phyloP scores from a whole-genome alignment of 1,140 invertebrate genomes.

The Heterodera carotae region DNA sequence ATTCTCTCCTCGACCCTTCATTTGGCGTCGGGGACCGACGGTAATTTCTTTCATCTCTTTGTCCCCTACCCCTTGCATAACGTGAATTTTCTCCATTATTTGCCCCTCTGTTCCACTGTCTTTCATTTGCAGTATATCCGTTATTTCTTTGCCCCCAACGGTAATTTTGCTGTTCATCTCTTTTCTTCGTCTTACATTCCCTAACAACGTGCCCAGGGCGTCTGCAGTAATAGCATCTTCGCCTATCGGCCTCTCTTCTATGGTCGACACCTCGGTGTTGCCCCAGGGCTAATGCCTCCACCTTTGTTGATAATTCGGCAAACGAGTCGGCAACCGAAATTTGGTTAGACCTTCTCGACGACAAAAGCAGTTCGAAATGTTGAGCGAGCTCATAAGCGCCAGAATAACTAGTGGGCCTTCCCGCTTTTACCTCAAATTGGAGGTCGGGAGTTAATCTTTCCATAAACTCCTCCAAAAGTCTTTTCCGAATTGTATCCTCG shows the following conservation, averaged over 20 bases:
- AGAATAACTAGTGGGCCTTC: background rate
- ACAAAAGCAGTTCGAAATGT: constrained; percentile 1
- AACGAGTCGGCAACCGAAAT: constrained; percentile 7
- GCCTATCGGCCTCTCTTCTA: background rate
- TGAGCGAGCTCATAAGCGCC: constrained; percentile 4
- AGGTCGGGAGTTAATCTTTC: background rate
- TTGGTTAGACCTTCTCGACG: background rate
- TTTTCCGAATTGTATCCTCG: background rate
- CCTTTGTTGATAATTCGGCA: background rate
- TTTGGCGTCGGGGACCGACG: background rate
- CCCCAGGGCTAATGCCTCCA: background rate
- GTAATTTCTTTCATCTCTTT: background rate
- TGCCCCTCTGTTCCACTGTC: background rate
- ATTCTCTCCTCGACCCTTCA: background rate
- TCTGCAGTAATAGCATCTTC: background rate
- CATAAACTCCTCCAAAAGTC: background rate
- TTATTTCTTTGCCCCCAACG: background rate
- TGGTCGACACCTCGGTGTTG: background rate
- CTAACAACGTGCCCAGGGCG: background rate
- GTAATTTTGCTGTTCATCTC: background rate
- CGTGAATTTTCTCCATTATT: background rate
- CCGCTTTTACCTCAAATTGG: constrained; percentile 14
- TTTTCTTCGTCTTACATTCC: background rate
- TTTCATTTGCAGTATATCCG: background rate
- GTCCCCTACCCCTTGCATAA: background rate